phyloP scores from a whole-genome alignment of 2,797 vertebrate genomes.

The Melanotaenia boesemani region DNA sequence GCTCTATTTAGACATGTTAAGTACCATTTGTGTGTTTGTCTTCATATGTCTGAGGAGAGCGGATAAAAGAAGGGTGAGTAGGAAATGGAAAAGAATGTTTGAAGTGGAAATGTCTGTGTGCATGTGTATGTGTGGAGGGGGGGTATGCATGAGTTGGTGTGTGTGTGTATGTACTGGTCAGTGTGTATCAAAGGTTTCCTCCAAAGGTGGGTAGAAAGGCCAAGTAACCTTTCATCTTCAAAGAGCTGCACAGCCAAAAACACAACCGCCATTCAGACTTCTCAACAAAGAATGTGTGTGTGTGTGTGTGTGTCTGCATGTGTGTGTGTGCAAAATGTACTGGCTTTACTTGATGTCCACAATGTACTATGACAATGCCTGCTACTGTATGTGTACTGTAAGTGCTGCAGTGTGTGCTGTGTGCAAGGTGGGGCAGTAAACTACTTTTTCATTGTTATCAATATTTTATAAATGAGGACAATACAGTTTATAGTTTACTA shows the following conservation, averaged over 20 bases:
- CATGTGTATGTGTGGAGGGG: slow-evolving; percentile 17
- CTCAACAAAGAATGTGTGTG: slow-evolving; percentile 38
- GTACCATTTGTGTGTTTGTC: slow-evolving; percentile 47
- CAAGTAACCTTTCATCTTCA: slow-evolving; percentile 81
- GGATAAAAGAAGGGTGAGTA: slow-evolving; percentile 23
- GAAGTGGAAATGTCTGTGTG: slow-evolving; percentile 66
- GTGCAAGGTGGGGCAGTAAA: not conserved
- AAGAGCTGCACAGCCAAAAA: slow-evolving; percentile 66
- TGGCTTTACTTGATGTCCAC: not conserved
- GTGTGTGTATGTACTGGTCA: slow-evolving; percentile 14
- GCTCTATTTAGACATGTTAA: slow-evolving; percentile 56
- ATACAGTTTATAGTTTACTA: too few species aligned
- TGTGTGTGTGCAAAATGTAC: slow-evolving; percentile 22
- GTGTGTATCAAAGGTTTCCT: slow-evolving; percentile 74
- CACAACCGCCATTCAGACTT: slow-evolving; percentile 59
- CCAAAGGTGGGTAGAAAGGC: slow-evolving; percentile 71
- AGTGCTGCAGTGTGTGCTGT: slow-evolving; percentile 14
- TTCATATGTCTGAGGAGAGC: slow-evolving; percentile 34
- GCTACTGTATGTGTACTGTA: slow-evolving; percentile 17
- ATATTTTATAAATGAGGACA: not conserved
- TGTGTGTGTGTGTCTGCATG: too few species aligned
- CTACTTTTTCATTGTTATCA: not conserved
- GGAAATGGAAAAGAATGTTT: slow-evolving; percentile 64
- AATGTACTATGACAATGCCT: slow-evolving; percentile 32
- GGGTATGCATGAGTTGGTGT: slow-evolving; percentile 1